phyloP scores from a whole-genome alignment of 2,797 vertebrate species.

The Sus cebifrons region DNA sequence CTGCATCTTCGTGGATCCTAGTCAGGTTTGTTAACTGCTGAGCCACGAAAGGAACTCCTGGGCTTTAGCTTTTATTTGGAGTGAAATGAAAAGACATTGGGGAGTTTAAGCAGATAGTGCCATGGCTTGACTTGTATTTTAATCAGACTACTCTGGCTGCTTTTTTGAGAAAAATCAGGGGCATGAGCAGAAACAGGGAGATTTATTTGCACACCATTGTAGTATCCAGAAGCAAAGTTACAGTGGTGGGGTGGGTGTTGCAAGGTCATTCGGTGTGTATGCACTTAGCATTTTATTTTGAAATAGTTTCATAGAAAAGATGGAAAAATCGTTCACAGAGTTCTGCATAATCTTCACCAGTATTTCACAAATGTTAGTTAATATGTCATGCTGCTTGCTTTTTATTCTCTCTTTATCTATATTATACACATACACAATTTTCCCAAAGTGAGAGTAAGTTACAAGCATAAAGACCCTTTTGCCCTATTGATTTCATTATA shows the following conservation, averaged over 20 bases:
- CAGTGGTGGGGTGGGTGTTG: neutral
- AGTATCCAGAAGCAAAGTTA: neutral
- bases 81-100: neutral
- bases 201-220: neutral
- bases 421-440: neutral
- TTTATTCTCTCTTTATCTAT: neutral
- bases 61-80: neutral
- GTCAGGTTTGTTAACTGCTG: no score
- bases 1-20: no score
- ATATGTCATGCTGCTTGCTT: neutral
- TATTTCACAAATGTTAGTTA: neutral
- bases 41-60: no score
- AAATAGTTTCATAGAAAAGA: conserved; percentile 24
- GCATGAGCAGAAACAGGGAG: neutral
- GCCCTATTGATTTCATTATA: neutral
- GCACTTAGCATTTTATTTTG: neutral
- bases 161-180: conserved; percentile 10
- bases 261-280: neutral
- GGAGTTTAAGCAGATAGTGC: neutral
- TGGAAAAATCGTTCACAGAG: neutral
- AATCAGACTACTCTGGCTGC: neutral
- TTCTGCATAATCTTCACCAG: neutral
- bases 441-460: neutral
- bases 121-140: neutral
- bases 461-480: neutral